Conservation (phyloP, 2,797 vertebrate genomes). For the Manis pentadactyla region DNA sequence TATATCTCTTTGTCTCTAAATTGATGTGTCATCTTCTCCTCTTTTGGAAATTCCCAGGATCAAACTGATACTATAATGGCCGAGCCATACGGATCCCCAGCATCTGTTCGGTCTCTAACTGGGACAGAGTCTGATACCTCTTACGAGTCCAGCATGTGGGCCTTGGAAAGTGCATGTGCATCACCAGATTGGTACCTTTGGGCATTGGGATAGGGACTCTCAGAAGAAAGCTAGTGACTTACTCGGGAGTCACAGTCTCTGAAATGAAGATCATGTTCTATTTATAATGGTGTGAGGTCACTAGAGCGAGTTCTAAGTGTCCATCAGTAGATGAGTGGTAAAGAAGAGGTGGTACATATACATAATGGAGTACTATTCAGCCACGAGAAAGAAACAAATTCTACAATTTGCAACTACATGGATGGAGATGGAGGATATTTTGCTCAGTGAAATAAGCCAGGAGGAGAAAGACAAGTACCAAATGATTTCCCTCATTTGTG, state of each 20-base stretch:
- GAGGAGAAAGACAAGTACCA: too few relatives aligned
- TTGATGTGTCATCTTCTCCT: conserved; percentile 11
- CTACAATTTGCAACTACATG: too few relatives aligned
- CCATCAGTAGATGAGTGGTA: too few relatives aligned
- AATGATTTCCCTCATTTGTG: too few relatives aligned
- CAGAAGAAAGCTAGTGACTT: neutral
- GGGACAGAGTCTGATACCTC: conserved; percentile 89
- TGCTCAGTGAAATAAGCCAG: too few relatives aligned
- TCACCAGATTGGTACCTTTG: neutral
- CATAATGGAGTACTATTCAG: too few relatives aligned
- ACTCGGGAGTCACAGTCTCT: neutral
- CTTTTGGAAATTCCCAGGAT: conserved; percentile 88
- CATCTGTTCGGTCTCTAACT: neutral
- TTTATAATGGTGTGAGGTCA: conserved; percentile 27
- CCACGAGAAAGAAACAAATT: too few relatives aligned
- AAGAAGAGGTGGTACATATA: too few relatives aligned
- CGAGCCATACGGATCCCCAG: conserved; percentile 78
- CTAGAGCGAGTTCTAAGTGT: too few relatives aligned
- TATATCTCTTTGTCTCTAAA: neutral
- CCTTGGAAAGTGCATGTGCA: conserved; percentile 86
- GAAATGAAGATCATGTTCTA: neutral
- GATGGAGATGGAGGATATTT: too few relatives aligned
- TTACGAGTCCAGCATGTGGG: conserved; percentile 90
- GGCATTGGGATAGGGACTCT: neutral
- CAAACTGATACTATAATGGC: conserved; percentile 85